Evolutionary conservation across 2,888 invertebrate species (phyloP), one percentile per base, ranked within the genome.

Genomic region (Nemapogon koenigi): DNA sequence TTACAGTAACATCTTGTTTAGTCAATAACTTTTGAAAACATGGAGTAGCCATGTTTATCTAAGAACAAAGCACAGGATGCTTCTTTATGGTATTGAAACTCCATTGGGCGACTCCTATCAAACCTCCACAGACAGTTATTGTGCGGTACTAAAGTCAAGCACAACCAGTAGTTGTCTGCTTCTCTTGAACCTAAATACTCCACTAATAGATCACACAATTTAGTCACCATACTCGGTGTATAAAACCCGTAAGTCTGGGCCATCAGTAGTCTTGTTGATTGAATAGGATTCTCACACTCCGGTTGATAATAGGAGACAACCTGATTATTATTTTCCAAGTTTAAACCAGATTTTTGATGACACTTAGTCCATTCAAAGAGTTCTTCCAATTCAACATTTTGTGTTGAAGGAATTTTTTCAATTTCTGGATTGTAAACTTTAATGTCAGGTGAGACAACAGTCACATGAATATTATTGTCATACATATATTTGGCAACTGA

Each of bases 341-440:
- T 43, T 18, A 68, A 44, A 41, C 67, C 56, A 10, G 49, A 65
- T 16, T 53, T 49, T 15, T 56, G 53, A n/a, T n/a, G n/a, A n/a
- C n/a, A n/a, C n/a, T n/a, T n/a, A 26, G 68, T 51, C 78, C 78
- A 78, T 52, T 78, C 78, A 0, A 59, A 61, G 44, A 78, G 52
- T 43, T 73, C 73, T 2, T 66, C 66, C 25, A 53, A 41, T 13
- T 70, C 62, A 3, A 55, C 55, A 45, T 66, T 66, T 41, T 54
- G 49, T 31, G 69, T 38, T 30, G 59, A 52, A 1, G 76, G 76
- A 33, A 73, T 54, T 50, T 61, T 53, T 8, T 42, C 47, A 8
- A 75, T 47, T 16, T 49, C 40, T n/a, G 72, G 67, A 15, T 52
- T 49, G 2, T 65, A 1, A 37, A 43, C 56, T 16, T 47, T 52